These are phyloP conservation scores for Pagetopsis macropterus DNA, from an alignment of 2,797 vertebrate species.

Conservation along the genomic window DNA sequence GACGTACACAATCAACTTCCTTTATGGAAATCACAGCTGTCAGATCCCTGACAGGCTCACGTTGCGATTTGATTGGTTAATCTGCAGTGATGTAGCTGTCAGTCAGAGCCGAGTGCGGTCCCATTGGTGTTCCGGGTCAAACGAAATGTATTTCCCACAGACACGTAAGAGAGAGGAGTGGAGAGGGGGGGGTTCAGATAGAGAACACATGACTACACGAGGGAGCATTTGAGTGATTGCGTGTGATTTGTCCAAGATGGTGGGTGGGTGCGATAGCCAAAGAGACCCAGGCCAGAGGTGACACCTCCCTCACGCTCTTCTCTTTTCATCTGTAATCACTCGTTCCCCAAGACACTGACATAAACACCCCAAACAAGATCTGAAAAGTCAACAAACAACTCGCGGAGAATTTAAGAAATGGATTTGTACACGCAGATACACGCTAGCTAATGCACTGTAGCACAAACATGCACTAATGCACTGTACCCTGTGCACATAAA, in stretches of 20 bases:
- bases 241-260: conserved; percentile 39
- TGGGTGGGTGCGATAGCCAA: conserved; percentile 27
- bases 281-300: conserved; percentile 60
- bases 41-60: conserved; percentile 70
- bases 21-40: conserved; percentile 83
- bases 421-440: conserved; percentile 47
- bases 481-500: conserved; percentile 71
- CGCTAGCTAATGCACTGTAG: conserved; percentile 52
- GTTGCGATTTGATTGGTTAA: conserved; percentile 74
- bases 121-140: conserved; percentile 76
- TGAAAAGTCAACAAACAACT: conserved; percentile 64
- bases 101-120: conserved; percentile 58
- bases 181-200: not conserved
- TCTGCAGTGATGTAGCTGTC: conserved; percentile 69
- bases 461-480: conserved; percentile 59
- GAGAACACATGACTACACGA: conserved; percentile 39
- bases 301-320: conserved; percentile 33
- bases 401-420: conserved; percentile 36
- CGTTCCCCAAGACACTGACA: conserved; percentile 44
- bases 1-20: conserved; percentile 72
- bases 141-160: conserved; percentile 71
- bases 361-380: conserved; percentile 60
- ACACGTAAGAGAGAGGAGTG: conserved; percentile 31
- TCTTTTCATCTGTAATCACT: conserved; percentile 57
- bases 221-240: conserved; percentile 37